Conservation (phyloP, 2,888 invertebrate species). For the Corbicula japonica region DNA sequence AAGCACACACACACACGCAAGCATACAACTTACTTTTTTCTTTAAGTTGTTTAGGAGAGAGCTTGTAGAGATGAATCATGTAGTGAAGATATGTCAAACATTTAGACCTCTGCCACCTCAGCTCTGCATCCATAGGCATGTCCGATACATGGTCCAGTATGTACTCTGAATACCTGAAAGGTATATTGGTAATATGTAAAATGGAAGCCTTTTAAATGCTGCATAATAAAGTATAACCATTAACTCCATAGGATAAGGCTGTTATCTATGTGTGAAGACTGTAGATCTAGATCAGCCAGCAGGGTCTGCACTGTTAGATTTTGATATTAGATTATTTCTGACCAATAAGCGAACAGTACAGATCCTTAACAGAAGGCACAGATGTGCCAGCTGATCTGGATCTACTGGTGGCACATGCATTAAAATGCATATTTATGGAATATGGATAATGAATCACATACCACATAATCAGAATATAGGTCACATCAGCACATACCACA, state of each 20-base stretch:
- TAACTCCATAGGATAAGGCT: neutral
- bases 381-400: too few relatives aligned
- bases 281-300: neutral
- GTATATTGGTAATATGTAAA: neutral
- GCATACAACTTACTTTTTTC: constrained; percentile 14
- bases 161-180: constrained; percentile 70
- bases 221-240: neutral
- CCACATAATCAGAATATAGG: too few relatives aligned
- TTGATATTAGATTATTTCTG: neutral
- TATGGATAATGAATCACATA: too few relatives aligned
- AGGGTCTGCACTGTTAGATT: neutral
- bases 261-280: neutral
- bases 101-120: constrained; percentile 65
- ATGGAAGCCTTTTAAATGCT: neutral
- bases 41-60: constrained; percentile 59
- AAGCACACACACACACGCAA: too few relatives aligned
- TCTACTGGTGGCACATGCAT: too few relatives aligned
- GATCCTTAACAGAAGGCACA: too few relatives aligned
- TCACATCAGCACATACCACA: too few relatives aligned
- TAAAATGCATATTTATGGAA: too few relatives aligned
- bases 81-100: constrained; percentile 73
- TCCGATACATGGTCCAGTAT: constrained; percentile 67
- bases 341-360: too few relatives aligned
- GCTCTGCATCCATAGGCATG: constrained; percentile 66
- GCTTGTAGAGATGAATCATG: constrained; percentile 67